A percentile compares a stretch with the other conserved stretches of the same genome.
phyloP scores from a whole-genome alignment of 2,888 invertebrate species.

The Erpobdella octoculata region DNA sequence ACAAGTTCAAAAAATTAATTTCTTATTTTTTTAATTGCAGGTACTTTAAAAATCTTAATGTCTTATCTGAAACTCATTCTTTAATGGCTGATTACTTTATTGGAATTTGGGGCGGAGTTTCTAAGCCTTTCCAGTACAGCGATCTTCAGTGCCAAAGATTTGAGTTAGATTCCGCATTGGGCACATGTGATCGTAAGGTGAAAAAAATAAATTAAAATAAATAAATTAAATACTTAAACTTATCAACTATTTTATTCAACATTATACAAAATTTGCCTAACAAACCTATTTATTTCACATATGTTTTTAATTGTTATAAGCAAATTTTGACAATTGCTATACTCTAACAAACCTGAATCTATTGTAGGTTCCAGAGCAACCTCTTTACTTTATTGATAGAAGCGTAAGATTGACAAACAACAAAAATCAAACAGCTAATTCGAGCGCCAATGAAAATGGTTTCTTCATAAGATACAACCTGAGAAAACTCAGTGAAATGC shows the following conservation, averaged over 20 bases:
- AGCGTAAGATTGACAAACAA: neutral
- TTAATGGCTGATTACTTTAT: constrained; percentile 95
- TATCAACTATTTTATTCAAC: neutral
- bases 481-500: constrained; percentile 82
- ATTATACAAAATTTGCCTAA: neutral
- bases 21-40: too few species aligned
- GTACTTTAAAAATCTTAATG: constrained; percentile 87
- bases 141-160: constrained; percentile 82
- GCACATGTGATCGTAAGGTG: constrained; percentile 61
- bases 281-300: too few species aligned
- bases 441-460: constrained; percentile 54
- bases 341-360: too few species aligned
- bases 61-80: constrained; percentile 91
- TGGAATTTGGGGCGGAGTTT: constrained; percentile 88
- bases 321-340: too few species aligned
- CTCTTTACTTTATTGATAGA: constrained; percentile 34
- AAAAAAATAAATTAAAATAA: neutral
- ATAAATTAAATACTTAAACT: neutral
- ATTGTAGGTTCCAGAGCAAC: constrained; percentile 52
- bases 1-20: too few species aligned
- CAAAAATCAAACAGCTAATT: neutral
- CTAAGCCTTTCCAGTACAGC: constrained; percentile 92
- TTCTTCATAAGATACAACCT: constrained; percentile 81
- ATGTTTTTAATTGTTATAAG: too few species aligned
- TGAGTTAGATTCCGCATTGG: constrained; percentile 60